Evolutionary conservation across 2,113 vertebrate species (phyloP).

Genomic region (Chaetops frenatus): DNA sequence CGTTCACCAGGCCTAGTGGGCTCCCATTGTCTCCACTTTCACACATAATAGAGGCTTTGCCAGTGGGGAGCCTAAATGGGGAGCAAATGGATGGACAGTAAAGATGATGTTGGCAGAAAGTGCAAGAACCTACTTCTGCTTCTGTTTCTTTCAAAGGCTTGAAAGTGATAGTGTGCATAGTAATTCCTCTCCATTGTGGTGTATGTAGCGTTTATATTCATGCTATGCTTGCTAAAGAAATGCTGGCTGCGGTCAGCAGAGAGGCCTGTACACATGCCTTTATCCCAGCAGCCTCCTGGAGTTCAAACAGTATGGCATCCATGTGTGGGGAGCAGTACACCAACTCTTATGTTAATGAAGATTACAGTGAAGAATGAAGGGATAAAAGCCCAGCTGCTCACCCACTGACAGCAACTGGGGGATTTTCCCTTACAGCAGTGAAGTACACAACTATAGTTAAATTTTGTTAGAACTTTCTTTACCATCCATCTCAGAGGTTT

Average conservation of each 20-base stretch:
- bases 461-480: background rate
- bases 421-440: background rate
- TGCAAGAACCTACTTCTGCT: background rate
- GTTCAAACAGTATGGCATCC: background rate
- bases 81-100: background rate
- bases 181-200: background rate
- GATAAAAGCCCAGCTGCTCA: background rate
- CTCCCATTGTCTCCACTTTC: background rate
- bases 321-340: background rate
- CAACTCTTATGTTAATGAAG: slow-evolving; percentile 42
- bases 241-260: background rate
- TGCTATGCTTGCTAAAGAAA: background rate
- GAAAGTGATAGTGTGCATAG: background rate
- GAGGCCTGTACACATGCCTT: background rate
- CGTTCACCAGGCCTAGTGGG: accelerated
- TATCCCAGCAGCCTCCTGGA: background rate
- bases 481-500: background rate
- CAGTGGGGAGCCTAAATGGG: background rate
- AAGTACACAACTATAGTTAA: background rate
- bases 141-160: background rate
- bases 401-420: background rate
- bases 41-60: background rate
- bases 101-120: background rate
- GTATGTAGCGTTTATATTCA: background rate
- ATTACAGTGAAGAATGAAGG: slow-evolving; percentile 40